Evolutionary conservation across 2,797 vertebrate species (phyloP).

Genomic region (Gastrophryne carolinensis): DNA sequence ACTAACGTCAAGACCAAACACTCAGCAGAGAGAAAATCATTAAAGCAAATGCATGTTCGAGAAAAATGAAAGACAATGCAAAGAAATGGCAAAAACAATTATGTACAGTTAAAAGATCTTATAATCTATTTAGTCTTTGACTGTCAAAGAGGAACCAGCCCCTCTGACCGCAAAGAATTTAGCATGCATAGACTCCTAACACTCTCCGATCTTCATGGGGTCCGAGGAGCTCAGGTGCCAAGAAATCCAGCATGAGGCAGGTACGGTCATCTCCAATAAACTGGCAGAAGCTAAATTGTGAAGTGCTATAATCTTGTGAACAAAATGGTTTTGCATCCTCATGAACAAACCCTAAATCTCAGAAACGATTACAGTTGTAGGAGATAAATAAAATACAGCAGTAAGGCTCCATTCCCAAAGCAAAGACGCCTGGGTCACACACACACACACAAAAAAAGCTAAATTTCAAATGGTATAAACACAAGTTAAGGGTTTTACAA

Average conservation of each 20-base stretch:
- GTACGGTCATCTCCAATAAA: background rate
- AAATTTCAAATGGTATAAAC: background rate
- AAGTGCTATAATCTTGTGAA: background rate
- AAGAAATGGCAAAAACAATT: background rate
- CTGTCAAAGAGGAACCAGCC: constrained; percentile 37
- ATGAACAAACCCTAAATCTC: background rate
- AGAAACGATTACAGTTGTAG: background rate
- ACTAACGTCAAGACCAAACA: constrained; percentile 1
- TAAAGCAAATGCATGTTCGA: constrained; percentile 1
- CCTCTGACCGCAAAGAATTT: background rate
- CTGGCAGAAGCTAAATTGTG: too few species aligned
- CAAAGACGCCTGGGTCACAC: background rate
- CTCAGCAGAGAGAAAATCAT: constrained; percentile 13
- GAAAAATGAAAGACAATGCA: constrained; percentile 3
- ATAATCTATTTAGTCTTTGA: background rate
- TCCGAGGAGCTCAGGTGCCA: background rate
- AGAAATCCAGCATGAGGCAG: background rate
- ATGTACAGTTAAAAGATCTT: constrained; percentile 34
- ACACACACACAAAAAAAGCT: background rate
- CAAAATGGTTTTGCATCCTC: background rate
- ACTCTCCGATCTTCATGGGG: background rate
- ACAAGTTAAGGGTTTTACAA: background rate
- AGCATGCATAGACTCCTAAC: background rate
- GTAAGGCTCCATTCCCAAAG: background rate
- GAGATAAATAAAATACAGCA: too few species aligned